Evolutionary conservation across 2,797 vertebrate genomes (phyloP).

Genomic region (Adelosebastes latens): DNA sequence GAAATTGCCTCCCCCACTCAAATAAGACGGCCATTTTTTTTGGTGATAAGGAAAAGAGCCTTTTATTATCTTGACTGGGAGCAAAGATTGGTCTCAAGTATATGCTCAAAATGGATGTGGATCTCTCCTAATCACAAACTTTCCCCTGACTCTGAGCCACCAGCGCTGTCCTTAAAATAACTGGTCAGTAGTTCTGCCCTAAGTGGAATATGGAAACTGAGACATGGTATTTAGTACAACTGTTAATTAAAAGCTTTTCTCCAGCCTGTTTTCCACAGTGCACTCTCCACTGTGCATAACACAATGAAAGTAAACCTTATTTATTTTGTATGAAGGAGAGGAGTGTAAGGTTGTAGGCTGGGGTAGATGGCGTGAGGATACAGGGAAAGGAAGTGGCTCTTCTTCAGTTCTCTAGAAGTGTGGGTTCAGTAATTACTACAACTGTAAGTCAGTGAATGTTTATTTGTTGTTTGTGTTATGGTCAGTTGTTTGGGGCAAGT

Average conservation of each 20-base stretch:
- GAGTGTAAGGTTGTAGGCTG: background rate
- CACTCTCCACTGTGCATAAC: background rate
- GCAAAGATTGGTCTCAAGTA: conserved; percentile 9
- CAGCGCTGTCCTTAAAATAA: conserved; percentile 30
- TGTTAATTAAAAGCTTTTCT: conserved; percentile 59
- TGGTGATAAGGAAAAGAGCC: conserved; percentile 28
- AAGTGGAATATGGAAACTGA: conserved; percentile 14
- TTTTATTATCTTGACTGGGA: conserved; percentile 35
- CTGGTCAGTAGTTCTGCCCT: conserved; percentile 23
- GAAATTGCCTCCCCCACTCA: conserved; percentile 21
- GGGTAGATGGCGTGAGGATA: background rate
- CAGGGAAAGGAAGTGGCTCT: background rate
- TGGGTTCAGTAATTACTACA: background rate
- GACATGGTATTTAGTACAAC: conserved; percentile 11
- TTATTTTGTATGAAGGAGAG: conserved; percentile 3
- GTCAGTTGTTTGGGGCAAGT: background rate
- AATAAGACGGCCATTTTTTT: conserved; percentile 34
- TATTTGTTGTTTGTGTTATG: background rate
- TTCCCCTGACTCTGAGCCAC: conserved; percentile 3
- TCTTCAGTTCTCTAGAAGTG: background rate
- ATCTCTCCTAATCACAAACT: conserved; percentile 25
- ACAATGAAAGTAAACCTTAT: conserved; percentile 7
- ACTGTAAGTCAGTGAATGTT: background rate
- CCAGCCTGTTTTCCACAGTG: conserved; percentile 10
- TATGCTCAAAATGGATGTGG: conserved; percentile 18